phyloP scores from a whole-genome alignment of 1,140 invertebrate species.

The Pseudoatta argentina region DNA sequence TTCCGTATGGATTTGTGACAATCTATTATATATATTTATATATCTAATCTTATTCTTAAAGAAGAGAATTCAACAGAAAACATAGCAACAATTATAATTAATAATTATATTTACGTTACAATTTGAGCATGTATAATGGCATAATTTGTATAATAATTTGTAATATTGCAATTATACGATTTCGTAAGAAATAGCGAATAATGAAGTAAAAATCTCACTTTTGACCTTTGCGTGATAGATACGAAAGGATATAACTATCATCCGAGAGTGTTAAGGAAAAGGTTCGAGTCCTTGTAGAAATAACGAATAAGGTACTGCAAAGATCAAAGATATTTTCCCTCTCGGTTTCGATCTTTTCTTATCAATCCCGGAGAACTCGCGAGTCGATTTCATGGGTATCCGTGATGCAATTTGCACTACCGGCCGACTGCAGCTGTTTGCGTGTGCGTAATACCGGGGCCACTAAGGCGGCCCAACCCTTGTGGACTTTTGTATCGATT shows the following conservation, averaged over 20 bases:
- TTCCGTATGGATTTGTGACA: not conserved
- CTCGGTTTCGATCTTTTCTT: conserved; percentile 20
- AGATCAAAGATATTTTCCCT: conserved; percentile 10
- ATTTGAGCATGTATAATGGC: no score
- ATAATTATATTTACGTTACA: not conserved
- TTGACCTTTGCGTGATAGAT: conserved; percentile 18
- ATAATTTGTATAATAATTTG: not conserved
- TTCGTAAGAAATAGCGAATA: not conserved
- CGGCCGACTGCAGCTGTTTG: conserved; percentile 64
- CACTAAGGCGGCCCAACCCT: conserved; percentile 85
- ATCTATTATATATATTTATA: no score
- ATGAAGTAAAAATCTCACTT: not conserved
- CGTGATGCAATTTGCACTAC: conserved; percentile 52
- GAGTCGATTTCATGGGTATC: conserved; percentile 25
- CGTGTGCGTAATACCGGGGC: conserved; percentile 70
- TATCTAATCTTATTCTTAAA: not conserved
- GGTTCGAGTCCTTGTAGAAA: not conserved
- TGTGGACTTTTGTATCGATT: conserved; percentile 86
- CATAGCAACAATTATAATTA: not conserved
- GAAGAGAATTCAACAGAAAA: not conserved
- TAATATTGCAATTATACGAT: not conserved
- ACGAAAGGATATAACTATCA: not conserved
- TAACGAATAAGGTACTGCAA: not conserved
- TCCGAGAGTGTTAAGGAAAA: not conserved
- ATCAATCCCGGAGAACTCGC: conserved; percentile 33